Evolutionary conservation across 2,113 vertebrate species (phyloP).

Genomic region (Rousettus leschenaultii): DNA sequence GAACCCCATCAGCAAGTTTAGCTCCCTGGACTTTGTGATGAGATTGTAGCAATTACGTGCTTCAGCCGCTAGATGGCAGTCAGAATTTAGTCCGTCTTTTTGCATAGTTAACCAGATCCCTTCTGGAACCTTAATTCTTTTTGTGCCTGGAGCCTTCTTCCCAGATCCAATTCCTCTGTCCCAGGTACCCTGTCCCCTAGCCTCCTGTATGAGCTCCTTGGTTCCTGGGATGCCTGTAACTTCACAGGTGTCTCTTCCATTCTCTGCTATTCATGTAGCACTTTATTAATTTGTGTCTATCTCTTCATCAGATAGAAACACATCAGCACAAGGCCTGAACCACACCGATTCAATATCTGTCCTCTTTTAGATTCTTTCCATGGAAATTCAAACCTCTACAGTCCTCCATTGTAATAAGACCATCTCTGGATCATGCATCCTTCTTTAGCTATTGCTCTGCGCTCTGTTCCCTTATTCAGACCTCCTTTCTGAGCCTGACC

Average conservation of each 20-base stretch:
- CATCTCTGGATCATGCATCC: not conserved
- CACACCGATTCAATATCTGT: not conserved
- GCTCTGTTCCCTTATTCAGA: not conserved
- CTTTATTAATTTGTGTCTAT: not conserved
- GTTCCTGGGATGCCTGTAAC: not conserved
- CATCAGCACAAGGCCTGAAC: not conserved
- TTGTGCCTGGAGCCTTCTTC: not conserved
- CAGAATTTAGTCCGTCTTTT: not conserved
- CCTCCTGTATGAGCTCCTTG: not conserved
- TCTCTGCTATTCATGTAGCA: not conserved
- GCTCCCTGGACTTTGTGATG: not conserved
- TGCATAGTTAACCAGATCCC: not conserved
- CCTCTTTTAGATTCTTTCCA: not conserved
- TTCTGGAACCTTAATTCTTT: not conserved
- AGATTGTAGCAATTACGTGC: not conserved
- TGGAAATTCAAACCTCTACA: not conserved
- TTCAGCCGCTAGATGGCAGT: conserved; percentile 1
- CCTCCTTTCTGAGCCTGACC: not conserved
- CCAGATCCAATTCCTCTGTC: not conserved
- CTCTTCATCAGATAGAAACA: not conserved
- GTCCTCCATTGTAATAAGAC: not conserved
- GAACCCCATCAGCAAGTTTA: not conserved
- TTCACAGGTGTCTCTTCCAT: not conserved
- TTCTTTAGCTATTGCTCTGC: not conserved
- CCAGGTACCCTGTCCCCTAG: not conserved